Conservation (phyloP, 2,113 vertebrate genomes). For the Malurus elegans region DNA sequence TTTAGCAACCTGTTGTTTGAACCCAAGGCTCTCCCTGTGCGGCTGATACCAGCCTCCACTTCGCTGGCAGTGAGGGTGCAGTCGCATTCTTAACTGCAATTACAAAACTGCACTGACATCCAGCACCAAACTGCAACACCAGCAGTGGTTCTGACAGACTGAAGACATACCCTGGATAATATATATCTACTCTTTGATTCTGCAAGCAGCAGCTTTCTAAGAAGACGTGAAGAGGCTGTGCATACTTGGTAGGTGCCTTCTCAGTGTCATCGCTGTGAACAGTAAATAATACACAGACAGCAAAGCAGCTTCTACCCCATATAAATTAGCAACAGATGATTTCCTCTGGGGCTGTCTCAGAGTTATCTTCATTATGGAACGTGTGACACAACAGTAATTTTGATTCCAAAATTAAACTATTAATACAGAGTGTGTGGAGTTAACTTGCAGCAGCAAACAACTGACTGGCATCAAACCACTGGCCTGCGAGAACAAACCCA, state of each 20-base stretch:
- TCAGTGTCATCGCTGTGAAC: neutral
- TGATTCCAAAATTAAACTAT: neutral
- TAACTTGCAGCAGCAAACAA: neutral
- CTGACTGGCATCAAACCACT: rapidly evolving
- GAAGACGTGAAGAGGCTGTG: rapidly evolving
- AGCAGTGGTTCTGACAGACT: neutral
- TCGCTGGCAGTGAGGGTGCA: rapidly evolving
- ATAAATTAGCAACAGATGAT: neutral
- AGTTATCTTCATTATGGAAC: neutral
- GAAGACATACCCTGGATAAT: neutral
- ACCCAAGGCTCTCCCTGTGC: neutral
- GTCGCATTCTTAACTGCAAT: neutral
- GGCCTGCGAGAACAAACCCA: rapidly evolving
- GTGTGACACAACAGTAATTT: rapidly evolving
- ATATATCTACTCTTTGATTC: neutral
- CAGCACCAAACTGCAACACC: neutral
- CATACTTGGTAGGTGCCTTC: neutral
- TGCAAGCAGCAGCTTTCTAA: neutral
- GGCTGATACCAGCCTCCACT: neutral
- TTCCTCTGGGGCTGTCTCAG: neutral
- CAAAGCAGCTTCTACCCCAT: neutral
- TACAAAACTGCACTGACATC: rapidly evolving
- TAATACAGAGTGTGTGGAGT: rapidly evolving
- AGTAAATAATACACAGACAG: neutral
- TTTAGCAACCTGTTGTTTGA: neutral